Evolutionary conservation across 1,140 invertebrate genomes (phyloP), one percentile per base, ranked within the genome.

Genomic region (Drosophila funebris): DNA sequence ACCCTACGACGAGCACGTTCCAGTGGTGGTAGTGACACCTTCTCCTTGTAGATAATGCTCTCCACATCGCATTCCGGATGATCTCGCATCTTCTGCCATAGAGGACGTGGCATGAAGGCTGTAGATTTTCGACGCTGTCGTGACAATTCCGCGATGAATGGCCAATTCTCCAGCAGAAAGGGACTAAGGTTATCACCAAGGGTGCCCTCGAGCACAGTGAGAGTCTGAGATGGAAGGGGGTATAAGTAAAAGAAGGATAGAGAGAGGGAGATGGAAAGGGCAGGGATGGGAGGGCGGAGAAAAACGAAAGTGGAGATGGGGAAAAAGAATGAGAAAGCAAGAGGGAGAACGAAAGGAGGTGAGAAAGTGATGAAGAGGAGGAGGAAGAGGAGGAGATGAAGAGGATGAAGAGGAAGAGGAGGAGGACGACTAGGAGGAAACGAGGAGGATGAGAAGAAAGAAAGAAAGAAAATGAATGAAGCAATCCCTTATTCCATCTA

Each of bases 61-160:
- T 83, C 57, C 0, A 91, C 81, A 48, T 91, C 90, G 39, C 90
- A 91, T 7, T 73, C 13, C 0, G 29, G 33, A 6, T 58, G 50
- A 2, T 87, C 74, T 1, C 36, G 63, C 18, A 72, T 22, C 20
- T 50, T 43, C 36, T 90, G 81, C 90, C 90, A 91, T 0, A 78
- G 39, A 0, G 74, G 78, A 6, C 68, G 76, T 5, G 67, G 22
- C 37, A 57, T 39, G 4, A 29, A n/a, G 0, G 52, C 8, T n/a
- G 14, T n/a, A 1, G 22, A 4, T 43, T 48, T 27, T 9, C 46
- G 29, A 0, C 54, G 66, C 0, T 39, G 14, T 0, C 43, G 57
- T 0, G 9, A 39, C 3, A 43, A 9, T 1, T 60, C 54, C 8
- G 24, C 9, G 1, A 78, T 18, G 14, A 43, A 9, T 3, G 24